Evolutionary conservation across 2,797 vertebrate species (phyloP).

Genomic region (Stomatorhinus walkeri): DNA sequence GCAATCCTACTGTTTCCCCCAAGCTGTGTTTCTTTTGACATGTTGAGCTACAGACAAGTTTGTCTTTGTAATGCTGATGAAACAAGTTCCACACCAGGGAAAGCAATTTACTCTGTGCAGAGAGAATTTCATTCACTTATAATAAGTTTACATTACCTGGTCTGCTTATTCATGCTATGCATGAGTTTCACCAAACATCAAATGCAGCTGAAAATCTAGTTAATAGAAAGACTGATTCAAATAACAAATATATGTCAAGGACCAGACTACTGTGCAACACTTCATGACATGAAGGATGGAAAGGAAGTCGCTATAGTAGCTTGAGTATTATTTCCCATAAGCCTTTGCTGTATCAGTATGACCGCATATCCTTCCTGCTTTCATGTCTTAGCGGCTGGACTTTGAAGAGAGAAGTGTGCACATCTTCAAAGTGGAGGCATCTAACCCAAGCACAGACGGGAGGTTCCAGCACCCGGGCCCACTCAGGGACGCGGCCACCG

Average conservation of each 20-base stretch:
- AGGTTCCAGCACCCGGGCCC: conserved; percentile 78
- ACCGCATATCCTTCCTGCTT: not conserved
- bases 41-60: not conserved
- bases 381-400: conserved; percentile 66
- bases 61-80: not conserved
- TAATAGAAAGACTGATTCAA: not conserved
- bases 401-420: conserved; percentile 85
- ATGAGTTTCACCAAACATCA: not conserved
- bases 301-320: not conserved
- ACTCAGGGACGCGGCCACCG: conserved; percentile 80
- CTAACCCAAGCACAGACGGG: conserved; percentile 72
- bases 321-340: not conserved
- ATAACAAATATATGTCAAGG: not conserved
- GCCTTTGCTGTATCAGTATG: not conserved
- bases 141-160: not conserved
- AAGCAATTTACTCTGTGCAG: not conserved
- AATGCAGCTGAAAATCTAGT: not conserved
- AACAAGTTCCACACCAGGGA: conserved; percentile 2
- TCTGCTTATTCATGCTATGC: not conserved
- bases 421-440: conserved; percentile 81
- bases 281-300: not conserved
- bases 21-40: not conserved
- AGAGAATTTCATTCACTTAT: not conserved
- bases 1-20: not conserved
- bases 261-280: not conserved